A percentile compares a stretch with the other conserved stretches of the same genome.
Conservation (phyloP, 1,140 invertebrate species). For the Prorops nasuta region DNA sequence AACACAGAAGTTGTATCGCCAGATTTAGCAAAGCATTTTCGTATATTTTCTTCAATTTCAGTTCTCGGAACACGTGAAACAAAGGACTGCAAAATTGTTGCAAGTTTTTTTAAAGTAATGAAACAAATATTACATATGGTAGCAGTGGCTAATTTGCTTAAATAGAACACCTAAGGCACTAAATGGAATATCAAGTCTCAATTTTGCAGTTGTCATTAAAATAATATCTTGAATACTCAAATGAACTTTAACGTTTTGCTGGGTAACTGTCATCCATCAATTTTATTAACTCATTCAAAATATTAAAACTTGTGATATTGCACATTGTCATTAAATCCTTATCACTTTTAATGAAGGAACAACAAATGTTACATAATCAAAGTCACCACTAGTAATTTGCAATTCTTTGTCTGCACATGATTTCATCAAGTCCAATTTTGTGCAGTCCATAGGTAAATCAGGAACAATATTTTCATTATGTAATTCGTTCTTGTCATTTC, state of each 20-base stretch:
- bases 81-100: conserved; percentile 15
- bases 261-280: conserved; percentile 8
- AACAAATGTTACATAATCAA: conserved; percentile 4
- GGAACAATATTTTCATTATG: background rate
- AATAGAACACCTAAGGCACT: background rate
- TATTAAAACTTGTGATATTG: conserved; percentile 16
- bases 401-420: conserved; percentile 1
- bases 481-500: background rate
- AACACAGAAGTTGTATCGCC: conserved; percentile 17
- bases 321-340: conserved; percentile 20
- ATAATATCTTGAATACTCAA: conserved; percentile 2
- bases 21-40: conserved; percentile 24
- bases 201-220: conserved; percentile 4
- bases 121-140: conserved; percentile 20
- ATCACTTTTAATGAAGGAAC: conserved; percentile 16
- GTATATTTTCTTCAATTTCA: conserved; percentile 19
- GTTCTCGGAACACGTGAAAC: conserved; percentile 15
- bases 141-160: conserved; percentile 1
- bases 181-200: conserved; percentile 8
- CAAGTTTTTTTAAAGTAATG: conserved; percentile 17
- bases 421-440: background rate
- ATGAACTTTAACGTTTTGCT: background rate
- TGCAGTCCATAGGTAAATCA: background rate
- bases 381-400: conserved; percentile 13
- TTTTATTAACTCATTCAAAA: conserved; percentile 15